A percentile compares a stretch with the other conserved stretches of the same genome.
Conservation (phyloP, 2,113 vertebrate genomes). For the Scomber scombrus region DNA sequence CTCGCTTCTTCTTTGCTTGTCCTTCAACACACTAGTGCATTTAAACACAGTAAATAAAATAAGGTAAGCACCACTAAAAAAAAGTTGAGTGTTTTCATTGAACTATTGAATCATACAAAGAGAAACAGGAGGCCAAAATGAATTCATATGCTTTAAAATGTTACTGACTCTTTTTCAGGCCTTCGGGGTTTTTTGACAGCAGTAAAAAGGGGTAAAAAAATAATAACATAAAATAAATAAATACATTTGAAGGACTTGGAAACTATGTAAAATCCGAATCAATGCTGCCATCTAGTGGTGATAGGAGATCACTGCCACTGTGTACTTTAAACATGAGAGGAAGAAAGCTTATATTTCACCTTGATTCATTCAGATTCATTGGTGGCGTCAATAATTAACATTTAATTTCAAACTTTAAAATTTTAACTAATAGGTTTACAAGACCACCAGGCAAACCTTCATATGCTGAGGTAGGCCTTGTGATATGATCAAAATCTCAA, state of each 20-base stretch:
- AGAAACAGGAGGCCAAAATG: not conserved
- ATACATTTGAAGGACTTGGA: not conserved
- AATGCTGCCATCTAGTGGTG: slow-evolving; percentile 62
- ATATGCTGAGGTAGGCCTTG: too few relatives aligned
- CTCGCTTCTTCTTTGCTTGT: not conserved
- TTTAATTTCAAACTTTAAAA: not conserved
- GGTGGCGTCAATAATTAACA: not conserved
- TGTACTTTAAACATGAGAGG: not conserved
- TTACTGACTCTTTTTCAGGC: not conserved
- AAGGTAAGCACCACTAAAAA: too few relatives aligned
- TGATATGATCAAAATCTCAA: too few relatives aligned
- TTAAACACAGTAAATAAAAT: not conserved
- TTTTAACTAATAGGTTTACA: not conserved
- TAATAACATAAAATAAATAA: too few relatives aligned
- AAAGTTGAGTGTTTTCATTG: not conserved
- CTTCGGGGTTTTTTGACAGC: not conserved
- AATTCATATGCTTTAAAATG: not conserved
- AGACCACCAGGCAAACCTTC: not conserved
- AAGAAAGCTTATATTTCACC: not conserved
- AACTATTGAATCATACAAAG: not conserved
- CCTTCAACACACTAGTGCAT: slow-evolving; percentile 1
- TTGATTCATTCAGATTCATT: too few relatives aligned
- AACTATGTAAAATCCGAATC: not conserved
- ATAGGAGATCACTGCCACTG: not conserved
- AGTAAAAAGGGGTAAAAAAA: not conserved